phyloP scores from a whole-genome alignment of 2,888 invertebrate genomes.

The Phalera bucephala region DNA sequence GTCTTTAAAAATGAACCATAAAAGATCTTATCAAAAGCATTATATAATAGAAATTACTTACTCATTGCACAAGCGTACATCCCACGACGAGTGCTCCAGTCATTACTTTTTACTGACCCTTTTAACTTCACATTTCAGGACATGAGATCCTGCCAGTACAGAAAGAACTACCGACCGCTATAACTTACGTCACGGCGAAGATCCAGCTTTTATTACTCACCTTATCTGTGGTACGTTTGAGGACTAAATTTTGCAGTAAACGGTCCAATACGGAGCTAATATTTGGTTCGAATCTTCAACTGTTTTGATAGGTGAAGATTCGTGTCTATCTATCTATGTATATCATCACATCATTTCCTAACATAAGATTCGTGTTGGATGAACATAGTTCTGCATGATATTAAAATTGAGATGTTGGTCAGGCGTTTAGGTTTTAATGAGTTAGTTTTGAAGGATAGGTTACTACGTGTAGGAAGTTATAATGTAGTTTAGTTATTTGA shows the following conservation, averaged over 20 bases:
- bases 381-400: no score
- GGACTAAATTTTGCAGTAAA: slow-evolving; percentile 15
- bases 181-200: slow-evolving; percentile 33
- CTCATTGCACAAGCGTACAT: neutral
- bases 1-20: neutral
- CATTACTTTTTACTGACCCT: slow-evolving; percentile 41
- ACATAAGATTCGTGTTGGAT: no score
- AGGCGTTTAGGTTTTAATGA: no score
- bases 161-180: slow-evolving; percentile 37
- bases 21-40: neutral
- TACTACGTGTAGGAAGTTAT: no score
- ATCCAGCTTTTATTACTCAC: slow-evolving; percentile 35
- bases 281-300: slow-evolving; percentile 16
- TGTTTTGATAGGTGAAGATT: no score
- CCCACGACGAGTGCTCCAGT: slow-evolving; percentile 18
- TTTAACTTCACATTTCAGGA: slow-evolving; percentile 33
- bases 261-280: slow-evolving; percentile 25
- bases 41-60: slow-evolving; percentile 1
- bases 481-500: no score
- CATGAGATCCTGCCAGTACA: slow-evolving; percentile 28
- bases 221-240: slow-evolving; percentile 27
- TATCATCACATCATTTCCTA: no score
- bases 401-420: no score
- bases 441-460: no score
- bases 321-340: no score